Evolutionary conservation across 2,888 invertebrate species (phyloP).

Genomic region (Lycia hirtaria): DNA sequence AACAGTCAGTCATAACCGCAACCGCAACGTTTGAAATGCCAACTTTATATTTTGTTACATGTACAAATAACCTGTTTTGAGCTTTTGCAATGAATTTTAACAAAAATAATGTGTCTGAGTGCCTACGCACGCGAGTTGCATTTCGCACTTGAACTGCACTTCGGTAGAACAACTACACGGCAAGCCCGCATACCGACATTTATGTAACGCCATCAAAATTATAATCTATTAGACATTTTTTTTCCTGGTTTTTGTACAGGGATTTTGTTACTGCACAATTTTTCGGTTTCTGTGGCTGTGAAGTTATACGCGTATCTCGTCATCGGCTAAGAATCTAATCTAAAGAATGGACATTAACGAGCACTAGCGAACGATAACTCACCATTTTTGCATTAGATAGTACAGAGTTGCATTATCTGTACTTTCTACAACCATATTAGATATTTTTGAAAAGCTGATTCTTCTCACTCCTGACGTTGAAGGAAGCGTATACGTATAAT

Average conservation of each 20-base stretch:
- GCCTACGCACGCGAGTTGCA: conserved; percentile 1
- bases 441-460: too few relatives aligned
- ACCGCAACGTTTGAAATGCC: conserved; percentile 13
- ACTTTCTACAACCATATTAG: too few relatives aligned
- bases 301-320: neutral
- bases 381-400: too few relatives aligned
- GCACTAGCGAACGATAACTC: too few relatives aligned
- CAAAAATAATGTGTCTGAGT: conserved; percentile 15
- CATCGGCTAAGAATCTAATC: neutral
- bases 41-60: conserved; percentile 34
- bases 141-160: conserved; percentile 1
- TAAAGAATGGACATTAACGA: too few relatives aligned
- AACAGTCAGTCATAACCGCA: conserved; percentile 69
- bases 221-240: neutral
- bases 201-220: neutral
- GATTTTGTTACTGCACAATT: neutral
- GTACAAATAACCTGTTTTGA: conserved; percentile 32
- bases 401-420: too few relatives aligned
- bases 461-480: too few relatives aligned
- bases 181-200: too few relatives aligned
- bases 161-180: neutral
- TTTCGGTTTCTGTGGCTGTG: neutral
- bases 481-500: too few relatives aligned
- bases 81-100: conserved; percentile 15
- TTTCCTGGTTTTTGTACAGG: neutral